Percentiles rank a stretch among this genome's conserved stretches.
Evolutionary conservation across 2,888 invertebrate species (phyloP).

Genomic region (Cryptocheilus praepositus): DNA sequence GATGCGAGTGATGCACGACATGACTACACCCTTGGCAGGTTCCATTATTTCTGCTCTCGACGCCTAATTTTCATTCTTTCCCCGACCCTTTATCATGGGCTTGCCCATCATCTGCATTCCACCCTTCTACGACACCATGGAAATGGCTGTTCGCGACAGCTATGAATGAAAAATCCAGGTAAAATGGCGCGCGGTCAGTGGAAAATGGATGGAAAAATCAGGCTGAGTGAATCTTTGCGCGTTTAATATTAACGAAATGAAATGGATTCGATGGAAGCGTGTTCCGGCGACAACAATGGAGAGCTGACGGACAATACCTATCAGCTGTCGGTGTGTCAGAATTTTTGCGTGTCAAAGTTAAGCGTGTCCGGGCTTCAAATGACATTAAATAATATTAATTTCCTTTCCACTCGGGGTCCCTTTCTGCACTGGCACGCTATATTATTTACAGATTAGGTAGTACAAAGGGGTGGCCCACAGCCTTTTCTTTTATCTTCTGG

Average conservation of each 20-base stretch:
- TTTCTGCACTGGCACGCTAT: not conserved
- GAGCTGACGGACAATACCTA: too few species aligned
- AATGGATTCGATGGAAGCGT: too few species aligned
- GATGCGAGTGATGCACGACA: not conserved
- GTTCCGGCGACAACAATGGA: too few species aligned
- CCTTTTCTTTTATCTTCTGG: conserved; percentile 13
- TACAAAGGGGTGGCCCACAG: conserved; percentile 10
- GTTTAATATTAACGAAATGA: too few species aligned
- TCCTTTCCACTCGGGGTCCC: not conserved
- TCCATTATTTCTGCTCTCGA: not conserved
- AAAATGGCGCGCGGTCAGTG: too few species aligned
- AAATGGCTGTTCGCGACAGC: not conserved
- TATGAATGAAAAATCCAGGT: too few species aligned
- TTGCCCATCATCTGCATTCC: not conserved
- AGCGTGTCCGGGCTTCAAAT: not conserved
- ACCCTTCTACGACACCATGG: too few species aligned
- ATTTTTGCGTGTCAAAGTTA: too few species aligned
- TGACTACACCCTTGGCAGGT: not conserved
- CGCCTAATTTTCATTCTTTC: conserved; percentile 4
- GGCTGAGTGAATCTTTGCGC: too few species aligned
- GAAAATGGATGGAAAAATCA: too few species aligned
- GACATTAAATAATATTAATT: conserved; percentile 12
- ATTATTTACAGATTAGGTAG: conserved; percentile 13
- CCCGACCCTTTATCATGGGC: not conserved
- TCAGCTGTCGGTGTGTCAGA: too few species aligned